Conservation (phyloP, 2,797 vertebrate genomes). For the Arctocebus calabarensis region DNA sequence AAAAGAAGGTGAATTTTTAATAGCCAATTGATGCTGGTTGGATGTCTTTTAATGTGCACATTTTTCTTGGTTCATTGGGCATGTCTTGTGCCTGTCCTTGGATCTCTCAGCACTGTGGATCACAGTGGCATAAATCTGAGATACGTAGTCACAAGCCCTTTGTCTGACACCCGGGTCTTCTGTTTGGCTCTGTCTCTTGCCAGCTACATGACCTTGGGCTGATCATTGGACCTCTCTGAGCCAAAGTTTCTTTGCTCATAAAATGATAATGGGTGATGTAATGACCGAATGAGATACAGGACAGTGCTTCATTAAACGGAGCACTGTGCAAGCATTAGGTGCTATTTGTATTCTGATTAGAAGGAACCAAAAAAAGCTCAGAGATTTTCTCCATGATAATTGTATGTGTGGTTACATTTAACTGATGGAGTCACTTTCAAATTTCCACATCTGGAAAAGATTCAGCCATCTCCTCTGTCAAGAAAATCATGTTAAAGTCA, state of each 20-base stretch:
- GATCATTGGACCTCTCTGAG: slow-evolving; percentile 49
- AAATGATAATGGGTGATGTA: slow-evolving; percentile 57
- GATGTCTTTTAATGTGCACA: slow-evolving; percentile 77
- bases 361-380: neutral
- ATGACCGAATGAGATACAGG: neutral
- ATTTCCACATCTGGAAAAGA: neutral
- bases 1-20: slow-evolving; percentile 74
- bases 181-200: slow-evolving; percentile 43
- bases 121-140: slow-evolving; percentile 13
- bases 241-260: slow-evolving; percentile 54
- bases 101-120: slow-evolving; percentile 30
- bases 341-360: neutral
- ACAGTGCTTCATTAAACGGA: neutral
- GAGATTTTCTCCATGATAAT: neutral
- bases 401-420: neutral
- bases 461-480: neutral
- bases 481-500: neutral
- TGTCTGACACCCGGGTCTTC: slow-evolving; percentile 51
- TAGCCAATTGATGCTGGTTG: slow-evolving; percentile 68
- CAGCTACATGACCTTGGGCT: slow-evolving; percentile 60
- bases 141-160: slow-evolving; percentile 22
- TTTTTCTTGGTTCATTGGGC: slow-evolving; percentile 29
- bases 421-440: neutral
- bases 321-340: neutral
- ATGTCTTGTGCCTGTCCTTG: slow-evolving; percentile 46